phyloP scores from a whole-genome alignment of 2,888 invertebrate genomes.

The Lymantria monacha region DNA sequence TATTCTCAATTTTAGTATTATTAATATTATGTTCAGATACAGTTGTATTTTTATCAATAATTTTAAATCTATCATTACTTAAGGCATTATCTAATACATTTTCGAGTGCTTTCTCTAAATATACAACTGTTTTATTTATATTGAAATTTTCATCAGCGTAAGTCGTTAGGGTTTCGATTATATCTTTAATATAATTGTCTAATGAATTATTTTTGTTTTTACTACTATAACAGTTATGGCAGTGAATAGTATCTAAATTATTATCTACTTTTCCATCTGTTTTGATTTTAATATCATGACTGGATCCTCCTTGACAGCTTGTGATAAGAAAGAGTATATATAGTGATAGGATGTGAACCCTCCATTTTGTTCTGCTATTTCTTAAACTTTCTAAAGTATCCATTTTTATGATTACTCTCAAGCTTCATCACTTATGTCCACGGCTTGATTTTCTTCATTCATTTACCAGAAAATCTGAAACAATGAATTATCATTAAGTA shows the following conservation, averaged over 20 bases:
- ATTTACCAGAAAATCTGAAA: slow-evolving; percentile 59
- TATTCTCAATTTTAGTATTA: slow-evolving; percentile 17
- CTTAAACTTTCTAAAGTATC: slow-evolving; percentile 48
- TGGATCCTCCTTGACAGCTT: slow-evolving; percentile 54
- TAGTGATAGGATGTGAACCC: slow-evolving; percentile 51
- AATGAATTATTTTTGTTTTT: slow-evolving; percentile 43
- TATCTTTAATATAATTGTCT: slow-evolving; percentile 42
- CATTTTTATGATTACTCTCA: slow-evolving; percentile 54
- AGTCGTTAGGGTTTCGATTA: slow-evolving; percentile 54
- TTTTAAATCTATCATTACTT: slow-evolving; percentile 76
- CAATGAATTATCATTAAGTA: slow-evolving; percentile 21
- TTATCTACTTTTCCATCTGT: slow-evolving; percentile 54
- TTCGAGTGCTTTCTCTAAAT: slow-evolving; percentile 77
- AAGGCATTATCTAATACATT: slow-evolving; percentile 82
- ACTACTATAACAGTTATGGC: slow-evolving; percentile 75
- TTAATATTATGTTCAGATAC: slow-evolving; percentile 43
- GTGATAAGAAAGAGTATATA: slow-evolving; percentile 54
- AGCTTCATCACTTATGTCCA: slow-evolving; percentile 64
- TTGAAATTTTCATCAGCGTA: slow-evolving; percentile 55
- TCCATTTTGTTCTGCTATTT: slow-evolving; percentile 58
- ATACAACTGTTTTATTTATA: slow-evolving; percentile 60
- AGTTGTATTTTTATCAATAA: slow-evolving; percentile 83
- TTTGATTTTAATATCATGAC: slow-evolving; percentile 63
- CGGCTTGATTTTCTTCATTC: slow-evolving; percentile 27
- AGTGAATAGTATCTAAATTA: slow-evolving; percentile 64